phyloP scores from a whole-genome alignment of 1,140 invertebrate genomes.

The Apis laboriosa region DNA sequence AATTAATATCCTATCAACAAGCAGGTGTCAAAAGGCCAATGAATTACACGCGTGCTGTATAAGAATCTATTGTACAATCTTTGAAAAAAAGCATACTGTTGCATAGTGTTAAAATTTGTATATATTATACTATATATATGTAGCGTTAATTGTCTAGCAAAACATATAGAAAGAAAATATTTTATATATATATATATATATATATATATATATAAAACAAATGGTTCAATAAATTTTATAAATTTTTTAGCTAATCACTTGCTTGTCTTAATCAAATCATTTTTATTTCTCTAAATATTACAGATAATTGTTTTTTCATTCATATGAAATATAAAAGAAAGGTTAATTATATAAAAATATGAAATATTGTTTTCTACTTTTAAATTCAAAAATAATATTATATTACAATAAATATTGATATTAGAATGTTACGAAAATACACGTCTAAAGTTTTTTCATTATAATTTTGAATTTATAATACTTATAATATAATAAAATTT shows the following conservation, averaged over 20 bases:
- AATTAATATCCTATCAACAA: slow-evolving; percentile 78
- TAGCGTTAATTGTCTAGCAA: slow-evolving; percentile 25
- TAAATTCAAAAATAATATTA: neutral
- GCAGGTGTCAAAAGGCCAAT: slow-evolving; percentile 76
- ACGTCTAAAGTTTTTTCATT: neutral
- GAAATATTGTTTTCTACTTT: too few relatives aligned
- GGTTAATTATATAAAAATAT: too few relatives aligned
- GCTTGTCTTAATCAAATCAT: neutral
- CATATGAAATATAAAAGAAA: too few relatives aligned
- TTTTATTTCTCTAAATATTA: neutral
- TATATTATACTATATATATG: slow-evolving; percentile 23
- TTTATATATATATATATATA: too few relatives aligned
- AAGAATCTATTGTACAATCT: slow-evolving; percentile 73
- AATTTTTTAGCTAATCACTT: neutral
- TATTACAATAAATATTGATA: neutral
- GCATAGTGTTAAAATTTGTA: slow-evolving; percentile 45
- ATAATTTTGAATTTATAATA: neutral
- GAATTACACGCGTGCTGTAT: slow-evolving; percentile 74
- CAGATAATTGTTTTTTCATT: neutral
- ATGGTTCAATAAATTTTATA: too few relatives aligned
- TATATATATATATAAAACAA: too few relatives aligned
- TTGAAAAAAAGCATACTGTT: slow-evolving; percentile 69
- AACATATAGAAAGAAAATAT: neutral
- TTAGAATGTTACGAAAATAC: neutral
- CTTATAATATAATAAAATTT: neutral